Evolutionary conservation across 2,113 vertebrate species (phyloP).

Genomic region (Rattus norvegicus): GRCr8 NC_086019.1:35862501-35863000

Average conservation of each 20-base stretch:
- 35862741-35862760: background rate
- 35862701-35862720: background rate
- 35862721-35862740: background rate
- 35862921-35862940: background rate
- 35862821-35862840: background rate
- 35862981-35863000: background rate
- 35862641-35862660: background rate
- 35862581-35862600: too few species aligned
- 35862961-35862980: background rate
- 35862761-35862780: background rate
- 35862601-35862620: too few species aligned
- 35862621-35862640: background rate
- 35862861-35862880: background rate
- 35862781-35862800: background rate
- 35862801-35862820: background rate
- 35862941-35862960: background rate
- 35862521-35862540: background rate
- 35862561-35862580: too few species aligned
- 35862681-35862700: background rate
- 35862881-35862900: background rate
- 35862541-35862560: background rate
- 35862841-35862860: background rate
- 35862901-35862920: background rate
- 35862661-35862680: too few species aligned
- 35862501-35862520: background rate